Evolutionary conservation across 2,888 invertebrate genomes (phyloP).

Genomic region (Eilema sororculum): DNA sequence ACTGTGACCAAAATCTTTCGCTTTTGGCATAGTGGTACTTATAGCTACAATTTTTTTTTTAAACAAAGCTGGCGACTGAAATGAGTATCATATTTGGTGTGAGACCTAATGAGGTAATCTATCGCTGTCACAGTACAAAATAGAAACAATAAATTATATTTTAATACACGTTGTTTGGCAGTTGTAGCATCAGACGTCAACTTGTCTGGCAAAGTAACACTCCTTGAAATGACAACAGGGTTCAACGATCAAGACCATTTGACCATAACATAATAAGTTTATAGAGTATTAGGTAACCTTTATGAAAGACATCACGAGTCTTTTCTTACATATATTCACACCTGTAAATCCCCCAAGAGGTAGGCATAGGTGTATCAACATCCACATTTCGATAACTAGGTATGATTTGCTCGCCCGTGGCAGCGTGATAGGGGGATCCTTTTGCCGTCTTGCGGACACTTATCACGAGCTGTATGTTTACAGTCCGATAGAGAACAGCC

Average conservation of each 20-base stretch:
- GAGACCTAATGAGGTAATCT: constrained; percentile 3
- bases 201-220: constrained; percentile 37
- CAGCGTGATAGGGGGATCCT: too few relatives aligned
- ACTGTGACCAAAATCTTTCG: too few relatives aligned
- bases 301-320: neutral
- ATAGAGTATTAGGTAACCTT: fast-evolving
- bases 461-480: too few relatives aligned
- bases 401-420: too few relatives aligned
- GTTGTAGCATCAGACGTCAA: constrained; percentile 40
- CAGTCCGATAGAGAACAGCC: too few relatives aligned
- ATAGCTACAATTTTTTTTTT: neutral
- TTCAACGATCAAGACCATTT: constrained; percentile 41
- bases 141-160: constrained; percentile 26
- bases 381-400: too few relatives aligned
- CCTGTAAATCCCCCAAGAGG: too few relatives aligned
- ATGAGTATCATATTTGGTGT: neutral
- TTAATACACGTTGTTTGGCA: constrained; percentile 37
- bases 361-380: too few relatives aligned
- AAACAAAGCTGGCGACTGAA: too few relatives aligned
- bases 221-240: constrained; percentile 41
- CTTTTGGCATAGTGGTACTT: too few relatives aligned
- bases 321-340: neutral
- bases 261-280: neutral
- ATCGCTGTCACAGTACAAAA: constrained; percentile 7
- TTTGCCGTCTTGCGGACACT: too few relatives aligned